Conservation (phyloP, 2,797 vertebrate species). For the Cirrhinus molitorella region DNA sequence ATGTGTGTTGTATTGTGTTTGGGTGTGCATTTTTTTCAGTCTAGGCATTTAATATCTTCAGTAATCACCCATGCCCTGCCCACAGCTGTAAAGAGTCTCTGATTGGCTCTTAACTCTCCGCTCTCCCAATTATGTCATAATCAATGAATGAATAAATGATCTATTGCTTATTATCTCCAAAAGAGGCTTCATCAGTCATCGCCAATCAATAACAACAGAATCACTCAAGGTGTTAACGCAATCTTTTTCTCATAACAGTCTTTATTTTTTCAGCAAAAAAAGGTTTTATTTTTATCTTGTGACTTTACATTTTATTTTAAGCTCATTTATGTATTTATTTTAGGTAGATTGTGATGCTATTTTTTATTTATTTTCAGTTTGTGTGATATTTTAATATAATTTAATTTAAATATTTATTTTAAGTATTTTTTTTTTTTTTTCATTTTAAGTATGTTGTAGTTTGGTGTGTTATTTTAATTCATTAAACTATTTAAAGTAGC, state of each 20-base stretch:
- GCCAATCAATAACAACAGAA: neutral
- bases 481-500: no score
- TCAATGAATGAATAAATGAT: conserved; percentile 40
- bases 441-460: no score
- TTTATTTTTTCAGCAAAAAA: neutral
- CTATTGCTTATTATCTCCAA: conserved; percentile 33
- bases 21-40: neutral
- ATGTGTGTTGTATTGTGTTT: conserved; percentile 24
- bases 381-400: no score
- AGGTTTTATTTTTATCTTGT: neutral
- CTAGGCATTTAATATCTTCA: neutral
- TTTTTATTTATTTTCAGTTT: no score
- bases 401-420: no score
- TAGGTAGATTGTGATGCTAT: neutral
- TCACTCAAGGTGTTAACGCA: conserved; percentile 10
- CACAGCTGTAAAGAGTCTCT: conserved; percentile 18
- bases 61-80: neutral
- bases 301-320: neutral
- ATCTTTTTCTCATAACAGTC: neutral
- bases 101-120: conserved; percentile 43
- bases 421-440: no score
- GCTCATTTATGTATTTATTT: neutral
- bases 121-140: conserved; percentile 20
- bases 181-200: conserved; percentile 29
- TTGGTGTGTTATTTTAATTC: no score